Conservation (phyloP, 2,888 invertebrate species). For the Tortricodes alternella region DNA sequence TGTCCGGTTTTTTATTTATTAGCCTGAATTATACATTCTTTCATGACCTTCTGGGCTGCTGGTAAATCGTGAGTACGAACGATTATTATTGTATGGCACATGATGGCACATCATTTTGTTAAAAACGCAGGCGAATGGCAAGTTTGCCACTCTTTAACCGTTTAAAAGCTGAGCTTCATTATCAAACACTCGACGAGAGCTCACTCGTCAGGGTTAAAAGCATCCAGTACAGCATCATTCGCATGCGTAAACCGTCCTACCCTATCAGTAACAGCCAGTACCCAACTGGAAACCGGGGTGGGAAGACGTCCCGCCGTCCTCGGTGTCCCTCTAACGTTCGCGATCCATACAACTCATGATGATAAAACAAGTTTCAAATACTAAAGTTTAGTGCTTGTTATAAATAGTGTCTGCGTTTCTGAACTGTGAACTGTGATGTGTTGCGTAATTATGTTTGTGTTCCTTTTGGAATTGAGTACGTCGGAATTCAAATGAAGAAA, state of each 20-base stretch:
- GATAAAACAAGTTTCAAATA: slow-evolving; percentile 15
- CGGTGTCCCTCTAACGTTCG: slow-evolving; percentile 35
- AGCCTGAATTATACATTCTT: no score
- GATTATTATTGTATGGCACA: no score
- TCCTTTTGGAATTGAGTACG: neutral
- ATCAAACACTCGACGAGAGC: slow-evolving; percentile 59
- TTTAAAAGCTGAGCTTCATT: slow-evolving; percentile 66
- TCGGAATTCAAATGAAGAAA: slow-evolving; percentile 22
- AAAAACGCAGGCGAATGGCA: slow-evolving; percentile 12
- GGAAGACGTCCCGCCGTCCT: slow-evolving; percentile 50
- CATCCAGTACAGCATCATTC: slow-evolving; percentile 51
- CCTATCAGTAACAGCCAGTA: slow-evolving; percentile 65
- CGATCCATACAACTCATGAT: slow-evolving; percentile 42
- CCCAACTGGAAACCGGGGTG: slow-evolving; percentile 49
- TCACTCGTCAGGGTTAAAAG: slow-evolving; percentile 64
- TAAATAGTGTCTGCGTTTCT: slow-evolving; percentile 3
- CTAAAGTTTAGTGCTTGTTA: slow-evolving; percentile 12
- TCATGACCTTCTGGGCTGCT: no score
- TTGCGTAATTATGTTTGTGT: slow-evolving; percentile 6
- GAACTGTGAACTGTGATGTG: slow-evolving; percentile 14
- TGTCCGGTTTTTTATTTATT: no score
- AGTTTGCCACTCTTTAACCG: slow-evolving; percentile 54
- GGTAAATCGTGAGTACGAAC: no score
- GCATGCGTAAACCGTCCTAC: slow-evolving; percentile 71
- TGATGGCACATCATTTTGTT: neutral